Evolutionary conservation across 2,888 invertebrate genomes (phyloP), one percentile per base, ranked within the genome.

Genomic region (Hymenopus coronatus): DNA sequence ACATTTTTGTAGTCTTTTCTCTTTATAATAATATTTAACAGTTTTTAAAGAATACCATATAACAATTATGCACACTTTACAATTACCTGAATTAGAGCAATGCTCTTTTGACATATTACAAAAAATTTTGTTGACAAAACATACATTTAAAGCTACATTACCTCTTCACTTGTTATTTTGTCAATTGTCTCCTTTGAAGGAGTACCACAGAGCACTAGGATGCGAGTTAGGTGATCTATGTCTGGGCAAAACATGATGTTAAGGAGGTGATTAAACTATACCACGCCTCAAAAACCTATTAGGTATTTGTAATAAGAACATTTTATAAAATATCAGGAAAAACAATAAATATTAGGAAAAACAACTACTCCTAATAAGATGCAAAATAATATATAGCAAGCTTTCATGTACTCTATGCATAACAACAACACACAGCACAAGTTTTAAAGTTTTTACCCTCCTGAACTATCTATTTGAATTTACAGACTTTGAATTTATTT

Each of bases 131-230:
- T 70, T 70, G 2, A 3, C 3, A 70, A 20, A 70, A 70, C 20
- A 70, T 14, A 70, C 54, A 70, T 70, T 70, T 70, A 70, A 70
- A 70, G 54, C 54, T 70, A 87, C 20, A 89, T 95, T 96, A 97
- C 97, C 97, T 97, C 97, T 94, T 96, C 96, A 92, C 97, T 97
- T 93, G 96, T 97, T 93, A 98, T 97, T 95, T 97, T 97, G 93
- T 95, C 95, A 94, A 97, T 94, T 91, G 97, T 96, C 92, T 97
- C 97, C 93, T 96, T 96, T 92, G 96, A 96, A 91, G 98, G 98
- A 91, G 96, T 97, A 91, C 98, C 98, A 93, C 97, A 97, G 92
- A 98, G 94, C 93, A 96, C 95, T 95, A 98, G 95, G 93, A 98
- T 98, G 94, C 97, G 96, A 92, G 97, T 97, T 94, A 98, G 95